A percentile compares a stretch with the other conserved stretches of the same genome.
These are phyloP conservation scores for Zoanthus sociatus DNA, from an alignment of 92 coral and sea anemone genomes.

Conservation along the genomic window DNA sequence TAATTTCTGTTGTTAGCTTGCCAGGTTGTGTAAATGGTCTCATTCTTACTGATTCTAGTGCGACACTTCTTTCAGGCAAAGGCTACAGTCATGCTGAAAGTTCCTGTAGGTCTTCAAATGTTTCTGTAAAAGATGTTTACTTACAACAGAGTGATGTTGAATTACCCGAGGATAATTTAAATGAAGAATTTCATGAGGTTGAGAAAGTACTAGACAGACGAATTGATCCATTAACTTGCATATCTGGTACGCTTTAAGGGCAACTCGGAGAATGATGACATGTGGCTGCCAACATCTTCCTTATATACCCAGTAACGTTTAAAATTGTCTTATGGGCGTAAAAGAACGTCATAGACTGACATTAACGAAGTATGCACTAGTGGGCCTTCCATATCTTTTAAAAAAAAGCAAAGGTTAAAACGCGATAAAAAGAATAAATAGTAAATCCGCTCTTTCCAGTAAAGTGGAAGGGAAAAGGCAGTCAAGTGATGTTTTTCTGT, in stretches of 20 bases:
- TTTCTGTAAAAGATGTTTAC: too few species aligned
- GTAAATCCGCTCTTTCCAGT: not conserved
- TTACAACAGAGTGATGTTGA: too few species aligned
- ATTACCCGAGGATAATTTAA: too few species aligned
- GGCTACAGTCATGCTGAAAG: constrained; percentile 38
- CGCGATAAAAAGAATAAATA: not conserved
- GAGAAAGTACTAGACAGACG: constrained; percentile 46
- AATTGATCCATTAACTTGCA: constrained; percentile 26
- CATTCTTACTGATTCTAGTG: not conserved
- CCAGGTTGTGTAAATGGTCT: not conserved
- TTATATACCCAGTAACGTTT: constrained; percentile 34
- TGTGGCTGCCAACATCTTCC: constrained; percentile 54
- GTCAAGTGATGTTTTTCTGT: not conserved
- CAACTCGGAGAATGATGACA: constrained; percentile 37
- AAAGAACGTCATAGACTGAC: constrained; percentile 12
- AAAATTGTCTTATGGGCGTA: constrained; percentile 40
- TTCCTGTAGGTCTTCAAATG: not conserved
- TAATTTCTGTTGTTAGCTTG: constrained; percentile 8
- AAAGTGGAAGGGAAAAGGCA: not conserved
- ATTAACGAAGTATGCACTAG: not conserved
- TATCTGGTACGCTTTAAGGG: constrained; percentile 47
- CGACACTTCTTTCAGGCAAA: constrained; percentile 4
- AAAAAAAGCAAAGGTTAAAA: not conserved
- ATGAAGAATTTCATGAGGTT: constrained; percentile 17
- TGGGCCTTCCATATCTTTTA: not conserved